These are phyloP conservation scores for Metopolophium dirhodum DNA, from an alignment of 1,140 invertebrate species.

Conservation along the genomic window DNA sequence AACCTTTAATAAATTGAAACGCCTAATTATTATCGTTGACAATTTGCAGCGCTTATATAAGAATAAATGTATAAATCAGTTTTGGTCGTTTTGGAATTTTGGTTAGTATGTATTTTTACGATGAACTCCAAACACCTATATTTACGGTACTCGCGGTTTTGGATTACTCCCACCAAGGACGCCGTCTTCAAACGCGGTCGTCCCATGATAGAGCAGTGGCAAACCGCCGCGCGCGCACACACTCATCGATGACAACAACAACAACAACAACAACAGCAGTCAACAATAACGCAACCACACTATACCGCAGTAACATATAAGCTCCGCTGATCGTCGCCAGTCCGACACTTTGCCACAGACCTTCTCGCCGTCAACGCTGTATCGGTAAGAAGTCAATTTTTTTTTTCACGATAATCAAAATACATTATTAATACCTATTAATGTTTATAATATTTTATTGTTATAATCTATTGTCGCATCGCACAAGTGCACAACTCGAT, in stretches of 20 bases:
- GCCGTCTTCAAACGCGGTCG: background rate
- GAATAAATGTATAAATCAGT: background rate
- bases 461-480: too few relatives aligned
- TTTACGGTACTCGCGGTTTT: background rate
- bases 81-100: background rate
- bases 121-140: background rate
- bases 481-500: too few relatives aligned
- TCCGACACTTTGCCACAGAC: background rate
- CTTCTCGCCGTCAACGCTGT: background rate
- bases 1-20: background rate
- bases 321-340: background rate
- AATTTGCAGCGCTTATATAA: too few relatives aligned
- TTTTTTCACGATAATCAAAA: background rate
- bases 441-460: background rate
- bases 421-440: background rate
- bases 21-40: background rate
- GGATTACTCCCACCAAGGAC: constrained; percentile 6
- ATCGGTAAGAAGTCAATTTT: background rate
- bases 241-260: background rate
- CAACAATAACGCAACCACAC: constrained; percentile 4
- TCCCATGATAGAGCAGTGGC: background rate
- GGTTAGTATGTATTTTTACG: too few relatives aligned
- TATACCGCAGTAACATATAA: background rate
- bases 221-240: background rate
- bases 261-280: constrained; percentile 22